Conservation (phyloP, 30 jellyfish, hydroid and myxozoan species). For the Chrysaora quinquecirrha region DNA sequence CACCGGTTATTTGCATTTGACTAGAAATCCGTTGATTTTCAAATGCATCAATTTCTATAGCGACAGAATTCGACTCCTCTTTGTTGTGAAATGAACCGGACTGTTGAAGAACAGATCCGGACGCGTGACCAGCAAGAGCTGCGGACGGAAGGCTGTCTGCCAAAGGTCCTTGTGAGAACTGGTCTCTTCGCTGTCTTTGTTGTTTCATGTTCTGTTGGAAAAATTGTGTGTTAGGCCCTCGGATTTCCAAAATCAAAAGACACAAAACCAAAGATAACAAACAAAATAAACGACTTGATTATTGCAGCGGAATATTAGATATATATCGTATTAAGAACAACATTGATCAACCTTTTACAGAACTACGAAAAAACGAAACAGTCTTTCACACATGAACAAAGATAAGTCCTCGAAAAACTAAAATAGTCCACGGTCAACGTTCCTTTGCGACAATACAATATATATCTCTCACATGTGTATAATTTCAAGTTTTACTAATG, state of each 20-base stretch:
- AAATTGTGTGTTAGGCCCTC: no score
- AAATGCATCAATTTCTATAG: conserved; percentile 86
- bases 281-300: no score
- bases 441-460: no score
- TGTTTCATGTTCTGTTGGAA: conserved; percentile 99
- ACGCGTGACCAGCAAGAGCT: conserved; percentile 78
- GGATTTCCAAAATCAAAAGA: no score
- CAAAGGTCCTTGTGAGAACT: conserved; percentile 94
- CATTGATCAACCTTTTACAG: no score
- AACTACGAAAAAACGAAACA: neutral
- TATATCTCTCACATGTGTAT: no score
- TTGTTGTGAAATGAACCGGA: conserved; percentile 18
- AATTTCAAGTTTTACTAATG: no score
- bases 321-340: no score
- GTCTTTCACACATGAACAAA: neutral
- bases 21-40: conserved; percentile 30
- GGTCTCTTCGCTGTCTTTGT: conserved; percentile 92
- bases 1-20: conserved; percentile 77
- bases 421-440: neutral
- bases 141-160: conserved; percentile 92
- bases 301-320: no score
- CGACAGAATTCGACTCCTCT: conserved; percentile 53
- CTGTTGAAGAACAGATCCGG: conserved; percentile 75
- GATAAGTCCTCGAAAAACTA: neutral
- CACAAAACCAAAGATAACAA: no score